Evolutionary conservation across 2,797 vertebrate genomes (phyloP).

Genomic region (Tangara arthus): DNA sequence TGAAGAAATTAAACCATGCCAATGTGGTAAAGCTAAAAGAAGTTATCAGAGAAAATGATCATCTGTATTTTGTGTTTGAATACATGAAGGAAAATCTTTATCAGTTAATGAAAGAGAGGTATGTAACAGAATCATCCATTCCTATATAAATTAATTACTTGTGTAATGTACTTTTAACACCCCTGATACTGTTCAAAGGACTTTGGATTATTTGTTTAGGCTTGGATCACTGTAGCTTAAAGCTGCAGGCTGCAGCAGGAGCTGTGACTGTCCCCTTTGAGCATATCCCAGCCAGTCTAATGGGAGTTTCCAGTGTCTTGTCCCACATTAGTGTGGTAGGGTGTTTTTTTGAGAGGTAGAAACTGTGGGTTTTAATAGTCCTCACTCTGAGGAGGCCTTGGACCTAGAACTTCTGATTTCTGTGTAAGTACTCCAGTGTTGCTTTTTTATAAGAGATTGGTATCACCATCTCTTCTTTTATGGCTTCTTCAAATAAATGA

Average conservation of each 20-base stretch:
- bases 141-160: neutral
- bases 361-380: neutral
- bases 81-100: conserved; percentile 87
- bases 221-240: neutral
- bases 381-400: neutral
- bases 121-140: neutral
- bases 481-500: neutral
- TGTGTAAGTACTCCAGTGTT: neutral
- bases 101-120: conserved; percentile 86
- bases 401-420: neutral
- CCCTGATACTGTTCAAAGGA: neutral
- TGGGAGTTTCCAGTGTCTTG: neutral
- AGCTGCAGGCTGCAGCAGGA: neutral
- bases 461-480: neutral
- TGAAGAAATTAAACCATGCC: conserved; percentile 83
- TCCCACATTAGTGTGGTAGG: neutral
- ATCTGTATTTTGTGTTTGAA: conserved; percentile 84
- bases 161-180: neutral
- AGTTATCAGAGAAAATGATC: conserved; percentile 83
- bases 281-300: neutral
- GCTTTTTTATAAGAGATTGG: neutral
- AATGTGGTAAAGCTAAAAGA: conserved; percentile 84
- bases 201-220: neutral
- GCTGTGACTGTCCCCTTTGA: neutral
- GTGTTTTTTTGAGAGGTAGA: neutral